Percentiles rank a stretch among this genome's conserved stretches.
Evolutionary conservation across 2,888 invertebrate genomes (phyloP).

Genomic region (Polydesmus complanatus): DNA sequence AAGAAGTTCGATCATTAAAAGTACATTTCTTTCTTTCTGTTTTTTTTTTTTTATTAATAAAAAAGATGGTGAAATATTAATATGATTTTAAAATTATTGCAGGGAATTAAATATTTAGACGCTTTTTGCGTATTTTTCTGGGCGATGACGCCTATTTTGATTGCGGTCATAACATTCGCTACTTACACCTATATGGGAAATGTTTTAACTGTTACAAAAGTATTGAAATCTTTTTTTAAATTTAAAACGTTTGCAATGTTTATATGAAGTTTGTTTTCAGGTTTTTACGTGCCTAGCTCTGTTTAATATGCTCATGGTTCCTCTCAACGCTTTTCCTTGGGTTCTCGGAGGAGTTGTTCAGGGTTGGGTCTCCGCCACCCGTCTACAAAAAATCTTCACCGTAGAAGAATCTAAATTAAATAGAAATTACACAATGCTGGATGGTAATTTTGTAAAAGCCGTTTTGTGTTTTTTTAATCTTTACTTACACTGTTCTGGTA

Average conservation of each 20-base stretch:
- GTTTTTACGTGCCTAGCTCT: slow-evolving; percentile 87
- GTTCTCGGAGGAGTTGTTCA: slow-evolving; percentile 91
- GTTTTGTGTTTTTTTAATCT: no score
- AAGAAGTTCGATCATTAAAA: slow-evolving; percentile 62
- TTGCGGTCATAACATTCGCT: slow-evolving; percentile 67
- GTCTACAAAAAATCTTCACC: slow-evolving; percentile 61
- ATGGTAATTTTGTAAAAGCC: slow-evolving; percentile 7
- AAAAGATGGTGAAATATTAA: not conserved
- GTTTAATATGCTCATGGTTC: slow-evolving; percentile 88
- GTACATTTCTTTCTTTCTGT: slow-evolving; percentile 18
- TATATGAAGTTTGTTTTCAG: slow-evolving; percentile 26
- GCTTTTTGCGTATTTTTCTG: slow-evolving; percentile 96
- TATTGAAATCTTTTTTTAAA: slow-evolving; percentile 27
- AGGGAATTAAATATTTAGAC: slow-evolving; percentile 82
- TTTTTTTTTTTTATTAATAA: not conserved
- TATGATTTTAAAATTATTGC: slow-evolving; percentile 22
- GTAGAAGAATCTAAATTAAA: slow-evolving; percentile 40
- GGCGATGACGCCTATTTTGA: slow-evolving; percentile 91
- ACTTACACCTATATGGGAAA: slow-evolving; percentile 63
- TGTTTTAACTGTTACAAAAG: slow-evolving; percentile 70
- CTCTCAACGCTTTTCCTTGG: slow-evolving; percentile 96
- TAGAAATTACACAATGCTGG: slow-evolving; percentile 41
- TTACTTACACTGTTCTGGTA: no score
- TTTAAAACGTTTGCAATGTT: not conserved
- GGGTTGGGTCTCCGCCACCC: slow-evolving; percentile 83